Conservation (phyloP, 2,797 vertebrate species). For the Paguma larvata region DNA sequence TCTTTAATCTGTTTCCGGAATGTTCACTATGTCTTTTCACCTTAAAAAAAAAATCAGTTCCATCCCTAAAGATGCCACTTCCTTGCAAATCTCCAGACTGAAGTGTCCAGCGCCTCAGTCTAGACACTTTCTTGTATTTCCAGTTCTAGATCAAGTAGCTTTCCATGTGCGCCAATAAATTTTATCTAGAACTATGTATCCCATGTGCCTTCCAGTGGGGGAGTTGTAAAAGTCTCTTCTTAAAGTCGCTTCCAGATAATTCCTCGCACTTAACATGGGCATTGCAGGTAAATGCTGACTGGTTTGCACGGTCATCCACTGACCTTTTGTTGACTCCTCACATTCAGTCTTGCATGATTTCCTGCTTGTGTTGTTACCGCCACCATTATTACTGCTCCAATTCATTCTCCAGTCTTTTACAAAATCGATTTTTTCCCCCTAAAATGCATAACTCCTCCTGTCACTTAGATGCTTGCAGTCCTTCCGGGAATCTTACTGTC, state of each 20-base stretch:
- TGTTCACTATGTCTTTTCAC: not conserved
- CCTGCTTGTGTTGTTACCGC: not conserved
- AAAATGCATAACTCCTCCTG: not conserved
- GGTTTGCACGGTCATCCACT: fast-evolving
- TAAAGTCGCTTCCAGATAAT: not conserved
- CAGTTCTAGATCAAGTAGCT: not conserved
- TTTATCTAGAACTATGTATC: not conserved
- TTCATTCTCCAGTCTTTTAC: not conserved
- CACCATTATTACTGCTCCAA: not conserved
- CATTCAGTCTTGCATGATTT: not conserved
- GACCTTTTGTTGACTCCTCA: not conserved
- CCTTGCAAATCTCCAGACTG: not conserved
- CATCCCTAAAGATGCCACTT: not conserved
- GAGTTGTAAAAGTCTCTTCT: not conserved
- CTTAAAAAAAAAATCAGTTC: not conserved
- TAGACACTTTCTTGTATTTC: not conserved
- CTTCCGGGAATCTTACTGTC: not conserved
- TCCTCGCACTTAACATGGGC: not conserved
- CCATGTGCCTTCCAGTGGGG: not conserved
- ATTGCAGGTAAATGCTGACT: not conserved
- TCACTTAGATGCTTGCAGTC: not conserved
- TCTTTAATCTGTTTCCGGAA: not conserved
- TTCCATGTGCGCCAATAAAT: fast-evolving
- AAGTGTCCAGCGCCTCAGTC: not conserved
- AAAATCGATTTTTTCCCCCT: not conserved